These are phyloP conservation scores for Malacosoma neustria DNA, from an alignment of 2,888 invertebrate genomes.

Conservation along the genomic window DNA sequence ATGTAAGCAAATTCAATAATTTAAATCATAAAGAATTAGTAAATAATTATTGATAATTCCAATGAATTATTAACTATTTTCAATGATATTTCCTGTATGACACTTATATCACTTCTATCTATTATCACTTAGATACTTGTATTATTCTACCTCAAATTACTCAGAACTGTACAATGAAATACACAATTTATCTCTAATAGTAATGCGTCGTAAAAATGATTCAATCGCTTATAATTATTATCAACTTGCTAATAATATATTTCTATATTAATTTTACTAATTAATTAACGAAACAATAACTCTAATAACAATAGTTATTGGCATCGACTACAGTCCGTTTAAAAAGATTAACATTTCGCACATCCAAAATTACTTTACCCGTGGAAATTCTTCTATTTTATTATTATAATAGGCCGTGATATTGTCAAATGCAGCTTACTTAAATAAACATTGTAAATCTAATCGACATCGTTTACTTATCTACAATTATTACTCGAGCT, in stretches of 20 bases:
- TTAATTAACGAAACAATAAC: slow-evolving; percentile 37
- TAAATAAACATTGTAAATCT: background rate
- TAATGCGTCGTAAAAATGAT: slow-evolving; percentile 12
- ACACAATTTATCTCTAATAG: too few relatives aligned
- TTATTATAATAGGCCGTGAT: slow-evolving; percentile 44
- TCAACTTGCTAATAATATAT: slow-evolving; percentile 42
- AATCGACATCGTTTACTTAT: too few relatives aligned
- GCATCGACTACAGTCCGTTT: slow-evolving; percentile 3
- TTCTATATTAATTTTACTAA: slow-evolving; percentile 37
- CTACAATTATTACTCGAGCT: too few relatives aligned
- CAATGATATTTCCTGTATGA: too few relatives aligned
- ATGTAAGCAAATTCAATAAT: too few relatives aligned
- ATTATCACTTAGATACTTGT: too few relatives aligned
- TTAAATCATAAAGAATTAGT: too few relatives aligned
- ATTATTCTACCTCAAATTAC: too few relatives aligned
- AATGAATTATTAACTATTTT: too few relatives aligned
- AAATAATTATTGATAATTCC: too few relatives aligned
- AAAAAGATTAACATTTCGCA: background rate
- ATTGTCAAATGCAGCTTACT: slow-evolving; percentile 33
- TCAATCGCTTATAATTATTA: slow-evolving; percentile 25
- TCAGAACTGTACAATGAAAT: too few relatives aligned
- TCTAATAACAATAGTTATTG: slow-evolving; percentile 39
- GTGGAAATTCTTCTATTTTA: slow-evolving; percentile 1
- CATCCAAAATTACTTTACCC: slow-evolving; percentile 2
- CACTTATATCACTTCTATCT: too few relatives aligned